Evolutionary conservation across 2,888 invertebrate genomes (phyloP).

Genomic region (Tribolium freemani): DNA sequence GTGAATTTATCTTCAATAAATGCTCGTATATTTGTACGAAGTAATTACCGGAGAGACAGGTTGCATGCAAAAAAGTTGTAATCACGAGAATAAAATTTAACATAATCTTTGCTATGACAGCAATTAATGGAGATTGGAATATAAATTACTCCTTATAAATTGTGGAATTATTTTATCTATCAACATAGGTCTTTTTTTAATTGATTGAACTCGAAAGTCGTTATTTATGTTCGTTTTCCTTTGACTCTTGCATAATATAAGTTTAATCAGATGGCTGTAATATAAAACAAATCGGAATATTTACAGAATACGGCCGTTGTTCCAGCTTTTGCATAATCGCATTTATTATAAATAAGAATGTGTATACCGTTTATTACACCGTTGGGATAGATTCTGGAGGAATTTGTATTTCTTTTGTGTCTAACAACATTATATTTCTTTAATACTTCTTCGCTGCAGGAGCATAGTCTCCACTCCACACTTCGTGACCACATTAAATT

Average conservation of each 20-base stretch:
- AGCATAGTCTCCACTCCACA: conserved; percentile 1
- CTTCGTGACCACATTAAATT: conserved; percentile 1
- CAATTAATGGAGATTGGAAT: not conserved
- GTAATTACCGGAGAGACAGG: not conserved
- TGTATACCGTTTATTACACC: conserved; percentile 38
- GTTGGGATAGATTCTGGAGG: conserved; percentile 40
- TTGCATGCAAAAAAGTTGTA: not conserved
- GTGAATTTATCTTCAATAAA: not conserved
- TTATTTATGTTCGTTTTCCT: conserved; percentile 2
- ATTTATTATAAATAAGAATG: conserved; percentile 45
- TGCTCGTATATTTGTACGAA: conserved; percentile 18
- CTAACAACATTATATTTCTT: conserved; percentile 39
- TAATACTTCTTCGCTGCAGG: conserved; percentile 22
- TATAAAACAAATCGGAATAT: conserved; percentile 36
- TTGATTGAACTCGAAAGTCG: not conserved
- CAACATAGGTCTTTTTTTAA: not conserved
- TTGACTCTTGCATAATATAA: conserved; percentile 8
- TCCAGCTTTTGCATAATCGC: conserved; percentile 36
- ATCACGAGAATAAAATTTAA: not conserved
- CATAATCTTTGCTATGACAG: not conserved
- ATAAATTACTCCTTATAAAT: not conserved
- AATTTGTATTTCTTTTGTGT: conserved; percentile 43
- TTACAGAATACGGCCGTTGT: not conserved
- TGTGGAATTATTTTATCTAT: not conserved
- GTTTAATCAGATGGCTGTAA: conserved; percentile 20